These are phyloP conservation scores for Drosophila kambysellisi DNA, from an alignment of 2,888 invertebrate species.

Conservation along the genomic window DNA sequence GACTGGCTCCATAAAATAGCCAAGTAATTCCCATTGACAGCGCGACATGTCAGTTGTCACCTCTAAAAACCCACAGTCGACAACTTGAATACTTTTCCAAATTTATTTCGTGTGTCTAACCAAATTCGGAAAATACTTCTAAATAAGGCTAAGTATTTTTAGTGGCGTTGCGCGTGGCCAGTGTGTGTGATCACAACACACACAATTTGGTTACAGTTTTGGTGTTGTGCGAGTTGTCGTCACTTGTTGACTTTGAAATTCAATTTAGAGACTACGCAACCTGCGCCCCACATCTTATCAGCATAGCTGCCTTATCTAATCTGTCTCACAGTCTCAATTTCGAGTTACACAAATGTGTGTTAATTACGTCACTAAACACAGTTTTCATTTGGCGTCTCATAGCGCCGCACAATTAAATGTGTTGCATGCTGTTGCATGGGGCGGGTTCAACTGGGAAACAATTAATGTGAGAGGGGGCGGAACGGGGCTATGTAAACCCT, in stretches of 20 bases:
- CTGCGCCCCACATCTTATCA: constrained; percentile 47
- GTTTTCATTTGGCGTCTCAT: constrained; percentile 24
- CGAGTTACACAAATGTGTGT: constrained; percentile 32
- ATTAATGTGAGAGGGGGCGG: constrained; percentile 34
- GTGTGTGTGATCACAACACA: constrained; percentile 30
- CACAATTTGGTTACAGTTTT: constrained; percentile 65
- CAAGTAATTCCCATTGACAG: constrained; percentile 67
- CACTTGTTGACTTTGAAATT: constrained; percentile 62
- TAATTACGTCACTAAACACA: constrained; percentile 59
- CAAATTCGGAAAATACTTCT: constrained; percentile 48
- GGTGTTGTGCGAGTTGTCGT: constrained; percentile 39
- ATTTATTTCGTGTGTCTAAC: constrained; percentile 54
- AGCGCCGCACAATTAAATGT: constrained; percentile 32
- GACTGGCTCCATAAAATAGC: constrained; percentile 40
- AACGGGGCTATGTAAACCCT: constrained; percentile 66
- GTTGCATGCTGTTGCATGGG: constrained; percentile 14
- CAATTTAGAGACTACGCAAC: constrained; percentile 31
- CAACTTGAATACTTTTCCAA: constrained; percentile 57
- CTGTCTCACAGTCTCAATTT: constrained; percentile 26
- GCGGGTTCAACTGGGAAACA: constrained; percentile 47
- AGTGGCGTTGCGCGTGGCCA: constrained; percentile 64
- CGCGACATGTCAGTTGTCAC: constrained; percentile 67
- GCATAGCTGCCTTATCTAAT: constrained; percentile 45
- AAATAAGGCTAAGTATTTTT: constrained; percentile 62
- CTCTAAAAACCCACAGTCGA: constrained; percentile 32